A percentile compares a stretch with the other conserved stretches of the same genome.
phyloP scores from a whole-genome alignment of 2,797 vertebrate genomes.

The Neomorphus geoffroyi region DNA sequence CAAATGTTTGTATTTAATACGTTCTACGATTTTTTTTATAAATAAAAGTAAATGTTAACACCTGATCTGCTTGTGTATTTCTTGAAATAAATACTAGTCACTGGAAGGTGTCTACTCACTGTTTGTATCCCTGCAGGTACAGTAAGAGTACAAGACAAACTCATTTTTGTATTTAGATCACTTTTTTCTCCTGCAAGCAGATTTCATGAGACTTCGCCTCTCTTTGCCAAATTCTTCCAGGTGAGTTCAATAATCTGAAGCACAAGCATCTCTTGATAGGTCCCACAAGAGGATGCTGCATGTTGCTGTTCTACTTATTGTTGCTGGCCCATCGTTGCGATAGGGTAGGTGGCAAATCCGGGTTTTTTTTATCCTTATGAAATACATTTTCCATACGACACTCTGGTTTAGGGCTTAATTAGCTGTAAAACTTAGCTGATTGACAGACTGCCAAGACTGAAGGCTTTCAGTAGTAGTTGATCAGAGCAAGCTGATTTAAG shows the following conservation, averaged over 20 bases:
- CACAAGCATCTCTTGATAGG: background rate
- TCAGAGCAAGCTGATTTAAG: constrained; percentile 16
- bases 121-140: background rate
- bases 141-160: background rate
- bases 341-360: background rate
- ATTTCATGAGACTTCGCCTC: background rate
- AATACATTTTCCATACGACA: background rate
- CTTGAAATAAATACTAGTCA: background rate
- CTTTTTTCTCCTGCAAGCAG: background rate
- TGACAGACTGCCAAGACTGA: background rate
- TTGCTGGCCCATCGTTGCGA: background rate
- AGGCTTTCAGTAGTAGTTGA: background rate
- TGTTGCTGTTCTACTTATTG: background rate
- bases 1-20: constrained; percentile 67
- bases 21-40: constrained; percentile 57
- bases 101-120: background rate
- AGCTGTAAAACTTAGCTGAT: background rate
- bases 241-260: background rate
- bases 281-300: background rate
- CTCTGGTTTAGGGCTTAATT: background rate
- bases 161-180: background rate
- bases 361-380: background rate
- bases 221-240: background rate
- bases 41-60: constrained; percentile 68
- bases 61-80: background rate